Percentiles rank a stretch among this genome's conserved stretches.
phyloP scores from a whole-genome alignment of 2,113 vertebrate species.

The Dryoscopus gambensis region DNA sequence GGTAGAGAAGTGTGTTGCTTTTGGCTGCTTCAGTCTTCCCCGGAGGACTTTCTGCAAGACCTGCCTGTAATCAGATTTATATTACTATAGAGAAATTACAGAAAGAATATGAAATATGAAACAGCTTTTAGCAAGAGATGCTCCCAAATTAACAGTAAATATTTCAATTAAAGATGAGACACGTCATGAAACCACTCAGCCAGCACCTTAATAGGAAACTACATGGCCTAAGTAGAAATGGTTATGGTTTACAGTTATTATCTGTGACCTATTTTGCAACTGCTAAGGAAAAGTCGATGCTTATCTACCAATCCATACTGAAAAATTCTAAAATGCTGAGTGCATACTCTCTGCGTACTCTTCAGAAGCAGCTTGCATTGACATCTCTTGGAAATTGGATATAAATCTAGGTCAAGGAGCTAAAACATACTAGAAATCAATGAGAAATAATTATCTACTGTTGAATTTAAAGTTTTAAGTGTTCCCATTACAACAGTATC shows the following conservation, averaged over 20 bases:
- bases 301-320: not conserved
- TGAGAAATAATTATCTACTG: not conserved
- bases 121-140: not conserved
- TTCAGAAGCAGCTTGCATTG: not conserved
- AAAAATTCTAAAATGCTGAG: conserved; percentile 4
- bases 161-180: conserved; percentile 21
- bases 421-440: not conserved
- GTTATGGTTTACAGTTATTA: conserved; percentile 9
- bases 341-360: not conserved
- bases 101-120: not conserved
- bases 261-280: conserved; percentile 24
- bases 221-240: not conserved
- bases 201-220: not conserved
- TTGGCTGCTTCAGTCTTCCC: not conserved
- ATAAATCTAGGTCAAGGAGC: conserved; percentile 8
- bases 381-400: not conserved
- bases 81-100: not conserved
- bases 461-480: not conserved
- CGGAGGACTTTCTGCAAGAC: conserved; percentile 7
- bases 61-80: conserved; percentile 1
- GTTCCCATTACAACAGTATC: not conserved
- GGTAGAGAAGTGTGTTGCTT: not conserved
- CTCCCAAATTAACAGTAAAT: conserved; percentile 23
- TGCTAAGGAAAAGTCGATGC: not conserved
- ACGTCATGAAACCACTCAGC: not conserved